Base-by-base conservation (phyloP, 2,888 invertebrate genomes). In the Volucella zonaria region DNA sequence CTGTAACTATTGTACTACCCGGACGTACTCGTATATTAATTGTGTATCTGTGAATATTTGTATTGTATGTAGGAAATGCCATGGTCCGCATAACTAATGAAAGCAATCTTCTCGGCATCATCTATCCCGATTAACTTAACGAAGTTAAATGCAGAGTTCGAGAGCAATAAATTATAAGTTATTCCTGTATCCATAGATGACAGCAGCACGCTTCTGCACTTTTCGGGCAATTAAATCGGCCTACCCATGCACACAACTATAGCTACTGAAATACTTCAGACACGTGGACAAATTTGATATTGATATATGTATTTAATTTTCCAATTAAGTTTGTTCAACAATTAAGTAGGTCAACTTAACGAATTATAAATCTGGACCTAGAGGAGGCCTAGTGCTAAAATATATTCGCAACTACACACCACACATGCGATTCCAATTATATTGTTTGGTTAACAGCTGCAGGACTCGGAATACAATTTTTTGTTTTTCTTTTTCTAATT, bases 191-290 rank as follows among this genome's bases (percentile, higher is more conserved):
- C 49, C 38, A 47, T 43, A 11, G 40, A 45, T 77, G 71, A 85
- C 73, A 76, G 71, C n/a, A 76, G 76, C 76, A 80, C 62, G 71
- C 70, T 76, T 85, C 76, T 85, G 76, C 80, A 85, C 83, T 85
- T 71, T 75, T 47, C 74, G 14, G 52, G 38, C 49, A 54, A 51
- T 38, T 3, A 52, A 6, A 51, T 2, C 6, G 18, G 23, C 23
- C 4, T 23, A n/a, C 31, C 1, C 3, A 12, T 54, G 43, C 11
- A 23, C 62, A 58, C 42, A 58, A 1, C 10, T 42, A n/a, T n/a
- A n/a, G 15, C 8, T 9, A 58, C 45, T 4, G n/a, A 10, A 10
- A 43, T 38, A 10, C 10, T 59, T 74, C 31, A 6, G 31, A 31
- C 6, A 31, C 31, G 1, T 31, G 31, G 40, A 15, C 40, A 64